phyloP scores from a whole-genome alignment of 2,888 invertebrate genomes.

The Caenorhabditis japonica region DNA sequence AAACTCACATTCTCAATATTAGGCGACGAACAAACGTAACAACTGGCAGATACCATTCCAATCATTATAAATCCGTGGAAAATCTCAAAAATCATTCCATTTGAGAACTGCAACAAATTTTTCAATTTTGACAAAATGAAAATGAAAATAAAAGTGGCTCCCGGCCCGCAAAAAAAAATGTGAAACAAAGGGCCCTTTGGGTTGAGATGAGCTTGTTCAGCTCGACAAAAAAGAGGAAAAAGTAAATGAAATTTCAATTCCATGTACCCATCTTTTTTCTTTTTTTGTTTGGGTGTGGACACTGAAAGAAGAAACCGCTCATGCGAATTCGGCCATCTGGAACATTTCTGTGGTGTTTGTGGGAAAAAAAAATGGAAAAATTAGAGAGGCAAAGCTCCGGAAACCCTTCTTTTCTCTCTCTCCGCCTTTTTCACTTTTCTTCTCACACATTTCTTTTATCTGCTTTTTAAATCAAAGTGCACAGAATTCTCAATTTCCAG shows the following conservation, averaged over 20 bases:
- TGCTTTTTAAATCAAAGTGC: slow-evolving; percentile 22
- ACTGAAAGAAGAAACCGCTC: too few relatives aligned
- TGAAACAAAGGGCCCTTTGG: slow-evolving; percentile 4
- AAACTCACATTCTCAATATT: slow-evolving; percentile 60
- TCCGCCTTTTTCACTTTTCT: slow-evolving; percentile 19
- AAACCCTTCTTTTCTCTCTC: slow-evolving; percentile 11
- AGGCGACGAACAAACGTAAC: slow-evolving; percentile 54
- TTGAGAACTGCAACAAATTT: slow-evolving; percentile 17
- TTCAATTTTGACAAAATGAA: background rate
- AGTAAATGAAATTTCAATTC: slow-evolving; percentile 34
- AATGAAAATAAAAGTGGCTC: too few relatives aligned
- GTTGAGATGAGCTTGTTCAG: slow-evolving; percentile 3
- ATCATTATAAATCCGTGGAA: slow-evolving; percentile 12
- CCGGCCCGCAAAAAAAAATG: slow-evolving; percentile 4
- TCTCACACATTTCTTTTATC: too few relatives aligned
- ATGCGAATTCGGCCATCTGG: slow-evolving; percentile 45
- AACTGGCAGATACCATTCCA: slow-evolving; percentile 42
- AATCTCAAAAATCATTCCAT: slow-evolving; percentile 38
- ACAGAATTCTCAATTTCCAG: too few relatives aligned
- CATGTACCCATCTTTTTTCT: background rate
- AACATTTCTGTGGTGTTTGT: too few relatives aligned
- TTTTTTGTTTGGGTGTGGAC: slow-evolving; percentile 21
- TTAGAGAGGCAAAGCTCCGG: slow-evolving; percentile 21
- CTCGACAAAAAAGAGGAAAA: slow-evolving; percentile 9
- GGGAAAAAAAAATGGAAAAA: slow-evolving; percentile 2